Base-by-base conservation (phyloP, 2,888 invertebrate species). In the Acanthococcus lagerstroemiae region DNA sequence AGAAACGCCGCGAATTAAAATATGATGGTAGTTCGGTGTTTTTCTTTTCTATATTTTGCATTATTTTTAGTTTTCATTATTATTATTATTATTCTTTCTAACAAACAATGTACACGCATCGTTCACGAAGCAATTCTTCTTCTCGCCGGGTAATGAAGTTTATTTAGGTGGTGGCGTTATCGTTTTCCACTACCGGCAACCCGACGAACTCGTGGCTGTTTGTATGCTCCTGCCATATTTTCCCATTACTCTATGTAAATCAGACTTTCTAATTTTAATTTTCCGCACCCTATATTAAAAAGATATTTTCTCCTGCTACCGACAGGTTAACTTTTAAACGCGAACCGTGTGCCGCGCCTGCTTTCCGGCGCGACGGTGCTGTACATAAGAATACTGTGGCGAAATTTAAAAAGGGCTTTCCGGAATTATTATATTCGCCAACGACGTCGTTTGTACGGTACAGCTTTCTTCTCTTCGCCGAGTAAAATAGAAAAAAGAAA, bases 261-360 rank as follows among this genome's bases (percentile, higher is more conserved):
- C 63, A 63, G 63, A 63, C 63, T 63, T 63, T 63, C 63, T 54
- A 63, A 63, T 63, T 63, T 63, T 63, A 63, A 63, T 63, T 63
- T 63, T 63, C 63, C 63, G n/a, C n/a, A 52, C 63, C 63, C 63
- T 63, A 63, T 63, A 63, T 63, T 63, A 63, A 63, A 63, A 63
- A 63, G 63, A 63, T 63, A 63, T 63, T 63, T 63, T 63, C 63
- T 63, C 63, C 63, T 63, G 63, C 52, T 44, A 63, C 63, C 63
- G 63, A 63, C 63, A 63, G 63, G 63, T 63, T 63, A 63, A 63
- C 63, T 63, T 52, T 63, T 54, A 63, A 63, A 63, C 44, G 27
- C 63, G 30, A 63, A 54, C 63, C 63, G 54, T 63, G 54, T 37
- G n/a, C 37, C 37, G 37, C 37, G 37, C 12, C 37, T 37, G 37